Percentiles rank a stretch among this genome's conserved stretches.
Evolutionary conservation across 2,113 vertebrate species (phyloP).

Genomic region (Lamprotornis superbus): DNA sequence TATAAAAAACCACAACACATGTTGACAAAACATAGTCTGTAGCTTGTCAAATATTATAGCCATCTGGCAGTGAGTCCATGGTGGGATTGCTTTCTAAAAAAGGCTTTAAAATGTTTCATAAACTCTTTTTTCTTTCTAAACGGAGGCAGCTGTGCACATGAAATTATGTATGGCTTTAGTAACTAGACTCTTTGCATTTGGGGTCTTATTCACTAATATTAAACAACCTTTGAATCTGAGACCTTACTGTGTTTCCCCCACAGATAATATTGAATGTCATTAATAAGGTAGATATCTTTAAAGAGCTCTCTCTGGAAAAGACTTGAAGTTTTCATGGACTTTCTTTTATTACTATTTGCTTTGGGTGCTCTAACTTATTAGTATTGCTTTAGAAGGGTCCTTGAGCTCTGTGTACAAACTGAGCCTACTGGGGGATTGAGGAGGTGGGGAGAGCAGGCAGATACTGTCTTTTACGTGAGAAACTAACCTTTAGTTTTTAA

Average conservation of each 20-base stretch:
- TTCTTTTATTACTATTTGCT: not conserved
- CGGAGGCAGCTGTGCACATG: not conserved
- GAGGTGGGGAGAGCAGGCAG: not conserved
- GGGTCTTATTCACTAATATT: not conserved
- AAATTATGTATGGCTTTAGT: not conserved
- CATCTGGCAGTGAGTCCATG: constrained; percentile 8
- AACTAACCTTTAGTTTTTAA: not conserved
- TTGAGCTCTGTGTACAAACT: not conserved
- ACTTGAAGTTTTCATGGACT: not conserved
- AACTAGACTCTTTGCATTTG: not conserved
- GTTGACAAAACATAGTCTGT: not conserved
- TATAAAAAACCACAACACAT: not conserved
- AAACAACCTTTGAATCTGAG: not conserved
- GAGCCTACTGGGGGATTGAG: not conserved
- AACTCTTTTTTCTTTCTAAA: not conserved
- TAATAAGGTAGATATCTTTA: not conserved
- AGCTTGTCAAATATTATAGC: not conserved
- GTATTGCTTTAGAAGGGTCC: not conserved
- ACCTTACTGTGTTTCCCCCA: not conserved
- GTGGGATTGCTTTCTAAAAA: not conserved
- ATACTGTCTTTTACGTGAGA: not conserved
- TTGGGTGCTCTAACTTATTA: not conserved
- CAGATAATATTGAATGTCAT: not conserved
- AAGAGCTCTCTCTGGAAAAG: not conserved
- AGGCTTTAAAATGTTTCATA: not conserved